Base-by-base conservation (phyloP, 2,113 vertebrate species). In the Centrocercus urophasianus region DNA sequence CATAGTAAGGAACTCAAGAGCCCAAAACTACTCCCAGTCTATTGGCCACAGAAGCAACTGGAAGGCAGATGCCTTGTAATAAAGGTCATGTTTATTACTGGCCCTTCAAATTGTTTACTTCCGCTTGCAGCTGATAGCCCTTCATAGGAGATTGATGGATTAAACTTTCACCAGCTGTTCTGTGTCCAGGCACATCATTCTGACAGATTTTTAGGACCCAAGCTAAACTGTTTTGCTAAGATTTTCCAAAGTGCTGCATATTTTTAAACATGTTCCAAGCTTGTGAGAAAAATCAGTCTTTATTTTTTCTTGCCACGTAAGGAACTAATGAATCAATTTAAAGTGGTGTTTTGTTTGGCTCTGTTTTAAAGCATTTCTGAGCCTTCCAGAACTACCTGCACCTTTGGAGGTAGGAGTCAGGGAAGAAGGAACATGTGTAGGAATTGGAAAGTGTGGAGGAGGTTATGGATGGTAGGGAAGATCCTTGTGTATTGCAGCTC, bases 131-230 rank as follows among this genome's bases (percentile, higher is more conserved):
- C 82, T 85, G 52, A 47, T 42, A 89, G 65, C 64, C 38, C 43
- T 79, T 83, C 45, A 17, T 32, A 80, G 42, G 34, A 71, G 42
- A 91, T 64, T 54, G 84, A 56, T 93, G 78, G 86, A 89, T 89
- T 85, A 87, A 95, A 56, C 18, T 89, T 91, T 84, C 45, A 87
- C 22, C 67, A 89, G 42, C 75, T 88, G 75, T 91, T 94, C 69
- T 30, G 85, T 43, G 73, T 63, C 42, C 32, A 75, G n/a, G 42
- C 34, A 32, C 42, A 69, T 76, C 60, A 64, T 75, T 88, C 57
- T 80, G 69, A 75, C 75, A 75, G 45, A 38, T 64, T 36, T 74
- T 74, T 81, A 86, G 38, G 22, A 83, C 8, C 34, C 42, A 59
- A 59, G 24, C 89, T 45, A 25, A 76, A 42, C 38, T n/a, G 11